Evolutionary conservation across 1,140 invertebrate genomes (phyloP).

Genomic region (Medauroidea extradentata): DNA sequence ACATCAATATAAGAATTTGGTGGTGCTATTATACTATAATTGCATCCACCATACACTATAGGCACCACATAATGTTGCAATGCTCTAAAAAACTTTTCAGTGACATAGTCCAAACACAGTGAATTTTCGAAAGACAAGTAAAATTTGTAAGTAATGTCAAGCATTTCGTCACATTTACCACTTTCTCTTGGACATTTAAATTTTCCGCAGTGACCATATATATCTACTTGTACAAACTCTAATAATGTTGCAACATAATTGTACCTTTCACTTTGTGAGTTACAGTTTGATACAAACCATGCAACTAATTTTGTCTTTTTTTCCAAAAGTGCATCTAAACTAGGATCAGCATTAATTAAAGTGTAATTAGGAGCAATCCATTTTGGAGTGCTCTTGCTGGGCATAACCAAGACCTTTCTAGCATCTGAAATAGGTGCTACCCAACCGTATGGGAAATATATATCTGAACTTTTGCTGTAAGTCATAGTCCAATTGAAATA

Average conservation of each 20-base stretch:
- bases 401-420: too few species aligned
- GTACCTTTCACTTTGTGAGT: constrained; percentile 47
- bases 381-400: too few species aligned
- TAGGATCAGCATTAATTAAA: too few species aligned
- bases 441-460: too few species aligned
- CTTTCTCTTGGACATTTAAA: too few species aligned
- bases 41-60: constrained; percentile 51
- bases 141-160: too few species aligned
- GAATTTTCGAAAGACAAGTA: not conserved
- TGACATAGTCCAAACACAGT: constrained; percentile 55
- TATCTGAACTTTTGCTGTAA: too few species aligned
- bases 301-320: constrained; percentile 47
- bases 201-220: constrained; percentile 59
- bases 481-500: too few species aligned
- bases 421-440: too few species aligned
- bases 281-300: constrained; percentile 64
- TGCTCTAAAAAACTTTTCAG: constrained; percentile 55
- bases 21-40: constrained; percentile 52
- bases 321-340: too few species aligned
- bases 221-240: constrained; percentile 55
- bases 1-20: constrained; percentile 58
- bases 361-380: too few species aligned
- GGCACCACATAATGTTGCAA: constrained; percentile 48
- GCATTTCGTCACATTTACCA: too few species aligned
- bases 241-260: constrained; percentile 52